Base-by-base conservation (phyloP, 64 coral and sea anemone species). In the Astreopora myriophthalma region DNA sequence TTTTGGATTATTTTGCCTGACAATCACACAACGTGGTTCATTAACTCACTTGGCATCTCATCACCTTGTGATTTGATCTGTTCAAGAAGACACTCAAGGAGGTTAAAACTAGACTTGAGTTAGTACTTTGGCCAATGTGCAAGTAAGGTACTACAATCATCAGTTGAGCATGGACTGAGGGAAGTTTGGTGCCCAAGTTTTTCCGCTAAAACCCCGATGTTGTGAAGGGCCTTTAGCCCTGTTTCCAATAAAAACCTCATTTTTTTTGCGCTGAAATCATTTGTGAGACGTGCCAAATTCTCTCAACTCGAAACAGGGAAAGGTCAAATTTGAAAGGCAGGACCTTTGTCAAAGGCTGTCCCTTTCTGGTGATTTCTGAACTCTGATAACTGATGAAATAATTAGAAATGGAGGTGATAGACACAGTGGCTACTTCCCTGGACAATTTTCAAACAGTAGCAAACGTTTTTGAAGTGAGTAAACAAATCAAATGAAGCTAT, bases 381-480 rank as follows among this genome's bases (percentile, higher is more conserved):
- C 6, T 30, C 58, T 34, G 29, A 83, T 83, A 29, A 49, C 60
- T 14, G 78, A 63, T 60, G 78, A 82, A 82, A 62, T 82, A 82
- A 48, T 82, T 34, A 51, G 46, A 20, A 82, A 82, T 82, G 78
- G 77, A 11, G 77, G 48, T 14, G 51, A 81, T 60, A 60, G 28
- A 6, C 27, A 9, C 48, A 81, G 24, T 81, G 77, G 51, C 29
- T 81, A 81, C 32, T 81, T 81, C 58, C 77, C 77, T 24, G 77
- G 77, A 5, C 46, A 36, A n/a, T 82, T 82, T 82, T 82, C 78
- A 20, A 48, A 82, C 30, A 26, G n/a, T 82, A 27, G 78, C 78
- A 33, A 58, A 82, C 31, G 48, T 25, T 34, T 82, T 82, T 57
- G 34, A 82, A 62, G 76, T 49, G 14, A 79, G 78, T 82, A 82